Percentiles rank a stretch among this genome's conserved stretches.
Evolutionary conservation across 2,797 vertebrate species (phyloP).

Genomic region (Ptychobarbus kaznakovi): DNA sequence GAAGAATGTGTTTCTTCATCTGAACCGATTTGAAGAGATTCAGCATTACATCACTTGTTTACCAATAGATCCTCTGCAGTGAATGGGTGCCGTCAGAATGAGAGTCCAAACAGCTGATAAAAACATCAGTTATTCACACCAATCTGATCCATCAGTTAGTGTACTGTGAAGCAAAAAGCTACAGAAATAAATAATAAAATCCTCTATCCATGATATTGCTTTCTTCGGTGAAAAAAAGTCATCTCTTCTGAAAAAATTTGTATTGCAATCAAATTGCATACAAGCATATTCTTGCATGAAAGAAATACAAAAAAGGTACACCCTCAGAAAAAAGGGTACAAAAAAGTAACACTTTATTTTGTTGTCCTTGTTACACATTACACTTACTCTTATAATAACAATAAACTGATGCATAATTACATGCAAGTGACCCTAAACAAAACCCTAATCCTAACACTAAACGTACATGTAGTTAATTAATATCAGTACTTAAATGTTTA

Average conservation of each 20-base stretch:
- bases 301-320: background rate
- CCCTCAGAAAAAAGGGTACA: background rate
- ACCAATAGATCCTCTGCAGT: background rate
- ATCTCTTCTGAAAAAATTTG: background rate
- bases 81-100: background rate
- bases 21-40: background rate
- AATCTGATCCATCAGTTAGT: background rate
- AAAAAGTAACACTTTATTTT: background rate
- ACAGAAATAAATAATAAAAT: background rate
- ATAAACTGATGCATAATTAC: background rate
- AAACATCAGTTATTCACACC: background rate
- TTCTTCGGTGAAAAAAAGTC: background rate
- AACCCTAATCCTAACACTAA: no score
- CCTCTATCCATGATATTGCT: background rate
- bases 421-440: background rate
- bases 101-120: background rate
- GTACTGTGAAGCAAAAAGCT: background rate
- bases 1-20: background rate
- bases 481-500: background rate
- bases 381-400: background rate
- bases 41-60: background rate
- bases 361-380: background rate
- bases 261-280: background rate
- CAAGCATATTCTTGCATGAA: background rate
- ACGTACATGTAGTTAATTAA: background rate